A percentile compares a stretch with the other conserved stretches of the same genome.
phyloP scores from a whole-genome alignment of 2,113 vertebrate species.

The Ceratotherium simum region DNA sequence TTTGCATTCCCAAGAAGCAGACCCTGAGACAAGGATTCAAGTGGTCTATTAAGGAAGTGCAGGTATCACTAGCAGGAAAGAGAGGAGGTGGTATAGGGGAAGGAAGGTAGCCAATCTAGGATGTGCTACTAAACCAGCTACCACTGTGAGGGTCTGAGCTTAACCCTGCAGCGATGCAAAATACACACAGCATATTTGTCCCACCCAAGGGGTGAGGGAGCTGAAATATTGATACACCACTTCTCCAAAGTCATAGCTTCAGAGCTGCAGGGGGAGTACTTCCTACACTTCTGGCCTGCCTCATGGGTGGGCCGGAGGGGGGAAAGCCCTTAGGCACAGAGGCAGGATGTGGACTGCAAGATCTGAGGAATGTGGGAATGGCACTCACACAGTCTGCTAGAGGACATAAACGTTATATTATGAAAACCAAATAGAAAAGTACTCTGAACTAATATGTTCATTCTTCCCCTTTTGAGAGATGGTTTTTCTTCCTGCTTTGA shows the following conservation, averaged over 20 bases:
- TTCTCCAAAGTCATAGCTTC: not conserved
- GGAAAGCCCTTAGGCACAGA: not conserved
- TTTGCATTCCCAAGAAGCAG: not conserved
- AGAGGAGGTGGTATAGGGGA: not conserved
- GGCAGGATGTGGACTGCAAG: not conserved
- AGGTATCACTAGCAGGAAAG: not conserved
- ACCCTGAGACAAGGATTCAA: not conserved
- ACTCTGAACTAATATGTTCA: not conserved
- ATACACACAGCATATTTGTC: rapidly evolving
- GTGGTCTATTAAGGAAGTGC: not conserved
- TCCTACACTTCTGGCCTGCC: not conserved
- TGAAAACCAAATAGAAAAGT: not conserved
- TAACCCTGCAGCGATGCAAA: not conserved
- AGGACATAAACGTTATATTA: not conserved
- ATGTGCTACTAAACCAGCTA: not conserved
- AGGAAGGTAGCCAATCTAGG: not conserved
- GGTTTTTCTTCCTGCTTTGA: conserved; percentile 6
- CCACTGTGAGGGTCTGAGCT: not conserved
- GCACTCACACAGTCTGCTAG: not conserved
- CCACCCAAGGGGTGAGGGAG: not conserved
- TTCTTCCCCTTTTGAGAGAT: not conserved
- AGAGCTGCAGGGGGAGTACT: not conserved
- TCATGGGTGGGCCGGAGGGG: not conserved
- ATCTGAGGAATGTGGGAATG: not conserved
- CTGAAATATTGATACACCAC: not conserved